These are phyloP conservation scores for Apis cerana DNA, from an alignment of 1,140 invertebrate genomes.

Conservation along the genomic window DNA sequence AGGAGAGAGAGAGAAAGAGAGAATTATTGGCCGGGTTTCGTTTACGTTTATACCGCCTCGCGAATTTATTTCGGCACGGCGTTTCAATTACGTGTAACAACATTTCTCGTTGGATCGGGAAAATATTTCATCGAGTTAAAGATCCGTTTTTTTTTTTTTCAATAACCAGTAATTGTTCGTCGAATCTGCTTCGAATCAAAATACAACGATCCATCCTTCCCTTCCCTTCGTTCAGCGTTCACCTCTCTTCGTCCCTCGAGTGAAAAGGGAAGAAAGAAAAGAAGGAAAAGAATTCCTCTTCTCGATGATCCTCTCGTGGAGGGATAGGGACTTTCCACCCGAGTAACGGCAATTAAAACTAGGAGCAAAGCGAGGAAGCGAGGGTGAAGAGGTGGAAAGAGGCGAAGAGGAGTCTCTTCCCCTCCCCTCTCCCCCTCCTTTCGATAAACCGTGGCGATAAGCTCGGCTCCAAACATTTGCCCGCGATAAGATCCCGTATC, in stretches of 20 bases:
- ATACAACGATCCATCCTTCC: neutral
- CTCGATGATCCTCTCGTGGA: neutral
- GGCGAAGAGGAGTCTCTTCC: slow-evolving; percentile 27
- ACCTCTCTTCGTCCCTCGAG: neutral
- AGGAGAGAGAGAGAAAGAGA: no score
- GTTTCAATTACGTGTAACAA: no score
- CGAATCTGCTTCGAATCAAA: no score
- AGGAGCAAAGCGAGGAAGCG: neutral
- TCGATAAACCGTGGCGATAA: slow-evolving; percentile 71
- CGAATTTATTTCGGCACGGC: no score
- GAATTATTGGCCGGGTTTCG: no score
- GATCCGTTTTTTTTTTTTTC: no score
- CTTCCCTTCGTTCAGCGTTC: neutral
- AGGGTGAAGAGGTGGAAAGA: neutral
- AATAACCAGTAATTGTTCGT: no score
- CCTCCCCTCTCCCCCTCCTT: neutral
- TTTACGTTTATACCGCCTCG: no score
- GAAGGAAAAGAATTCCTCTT: neutral
- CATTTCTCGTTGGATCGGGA: no score
- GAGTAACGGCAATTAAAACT: slow-evolving; percentile 16
- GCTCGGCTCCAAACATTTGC: slow-evolving; percentile 77
- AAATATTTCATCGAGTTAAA: no score
- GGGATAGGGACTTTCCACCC: neutral
- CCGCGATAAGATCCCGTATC: slow-evolving; percentile 78
- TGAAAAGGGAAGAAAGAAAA: neutral